These are phyloP conservation scores for Zeugodacus cucurbitae DNA, from an alignment of 1,140 invertebrate species.

Conservation along the genomic window DNA sequence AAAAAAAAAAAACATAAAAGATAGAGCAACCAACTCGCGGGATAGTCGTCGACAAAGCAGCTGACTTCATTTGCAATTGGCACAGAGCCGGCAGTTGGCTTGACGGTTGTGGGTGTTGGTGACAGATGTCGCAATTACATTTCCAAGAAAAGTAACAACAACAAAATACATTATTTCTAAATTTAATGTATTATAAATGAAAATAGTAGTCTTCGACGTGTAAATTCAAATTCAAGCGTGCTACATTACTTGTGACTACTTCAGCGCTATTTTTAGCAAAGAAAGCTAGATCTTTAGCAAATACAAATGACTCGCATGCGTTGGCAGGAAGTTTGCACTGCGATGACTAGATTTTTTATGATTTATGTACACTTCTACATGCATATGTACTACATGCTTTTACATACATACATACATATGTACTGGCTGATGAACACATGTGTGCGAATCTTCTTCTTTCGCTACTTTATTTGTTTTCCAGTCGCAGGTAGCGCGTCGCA, in stretches of 20 bases:
- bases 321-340: not conserved
- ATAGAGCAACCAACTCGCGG: not conserved
- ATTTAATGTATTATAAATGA: no score
- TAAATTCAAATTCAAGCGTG: not conserved
- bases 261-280: slow-evolving; percentile 9
- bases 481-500: not conserved
- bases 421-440: not conserved
- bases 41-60: not conserved
- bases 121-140: not conserved
- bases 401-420: not conserved
- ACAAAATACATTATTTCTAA: no score
- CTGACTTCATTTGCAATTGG: not conserved
- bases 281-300: not conserved
- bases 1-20: not conserved
- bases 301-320: not conserved
- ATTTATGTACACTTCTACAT: not conserved
- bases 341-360: not conserved
- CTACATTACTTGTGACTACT: not conserved
- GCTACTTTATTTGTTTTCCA: not conserved
- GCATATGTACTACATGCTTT: not conserved
- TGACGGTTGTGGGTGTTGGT: not conserved
- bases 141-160: not conserved
- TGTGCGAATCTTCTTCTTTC: not conserved
- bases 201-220: not conserved
- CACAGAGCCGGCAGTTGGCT: not conserved